Percentiles rank a stretch among this genome's conserved stretches.
Conservation (phyloP, 2,113 vertebrate genomes). For the Rostratula benghalensis region DNA sequence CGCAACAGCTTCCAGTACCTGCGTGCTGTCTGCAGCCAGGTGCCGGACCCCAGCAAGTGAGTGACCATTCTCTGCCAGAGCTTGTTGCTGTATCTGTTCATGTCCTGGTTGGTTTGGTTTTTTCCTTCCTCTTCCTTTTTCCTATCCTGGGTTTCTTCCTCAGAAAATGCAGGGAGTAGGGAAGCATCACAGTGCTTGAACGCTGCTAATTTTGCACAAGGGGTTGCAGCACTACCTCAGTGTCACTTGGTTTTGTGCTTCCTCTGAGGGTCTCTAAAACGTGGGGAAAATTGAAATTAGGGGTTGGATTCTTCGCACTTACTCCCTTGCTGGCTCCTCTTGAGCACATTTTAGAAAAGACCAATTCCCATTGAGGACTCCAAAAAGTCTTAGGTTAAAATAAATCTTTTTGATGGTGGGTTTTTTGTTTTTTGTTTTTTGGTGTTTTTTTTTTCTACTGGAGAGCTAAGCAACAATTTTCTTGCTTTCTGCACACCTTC, state of each 20-base stretch:
- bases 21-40: slow-evolving; percentile 94
- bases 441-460: background rate
- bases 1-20: slow-evolving; percentile 98
- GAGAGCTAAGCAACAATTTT: background rate
- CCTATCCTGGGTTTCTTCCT: background rate
- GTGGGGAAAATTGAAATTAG: background rate
- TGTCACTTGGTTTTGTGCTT: background rate
- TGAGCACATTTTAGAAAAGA: background rate
- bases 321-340: background rate
- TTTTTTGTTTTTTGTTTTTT: background rate
- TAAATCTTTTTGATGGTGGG: too few species aligned
- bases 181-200: background rate
- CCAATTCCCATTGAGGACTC: background rate
- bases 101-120: background rate
- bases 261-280: background rate
- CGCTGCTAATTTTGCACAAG: background rate
- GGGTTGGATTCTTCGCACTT: background rate
- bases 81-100: background rate
- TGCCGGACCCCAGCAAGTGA: slow-evolving; percentile 99
- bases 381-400: background rate
- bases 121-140: background rate
- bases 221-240: background rate
- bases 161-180: background rate
- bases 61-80: slow-evolving; percentile 7
- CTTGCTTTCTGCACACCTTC: background rate